Base-by-base conservation (phyloP, 2,113 vertebrate species). In the Trochalopteron elliotii region DNA sequence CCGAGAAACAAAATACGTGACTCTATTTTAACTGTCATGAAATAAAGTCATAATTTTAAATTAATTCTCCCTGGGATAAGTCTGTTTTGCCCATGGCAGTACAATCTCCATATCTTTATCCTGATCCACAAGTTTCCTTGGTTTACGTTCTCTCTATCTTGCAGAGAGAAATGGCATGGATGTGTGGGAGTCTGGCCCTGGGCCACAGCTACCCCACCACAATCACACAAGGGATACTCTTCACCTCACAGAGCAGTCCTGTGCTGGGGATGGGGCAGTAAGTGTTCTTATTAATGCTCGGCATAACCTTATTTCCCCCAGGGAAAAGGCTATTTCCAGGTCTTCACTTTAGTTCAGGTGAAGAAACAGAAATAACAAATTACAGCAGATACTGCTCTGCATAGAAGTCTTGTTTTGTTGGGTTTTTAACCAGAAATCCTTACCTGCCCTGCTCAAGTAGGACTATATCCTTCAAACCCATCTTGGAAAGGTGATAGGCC, bases 361-460 rank as follows among this genome's bases (percentile, higher is more conserved):
- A 79, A 47, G 17, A 15, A 7, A 31, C 0, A 44, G 17, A 50
- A 76, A 22, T 1, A 61, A n/a, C 21, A 37, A 2, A 2, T 33
- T 24, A 15, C 16, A 52, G 37, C 7, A 82, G 10, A 30, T 3
- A 17, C 3, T 59, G 33, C 11, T 21, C 5, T 0, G 1, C 40
- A 9, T 0, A 2, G 12, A 84, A 53, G 15, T 12, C 44, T 33
- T 1, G 0, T 12, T 55, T 30, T n/a, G 30, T 22, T 31, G 11
- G 7, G 5, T 84, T 74, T n/a, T 37, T 42, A 50, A 42, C 28
- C 19, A 70, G 35, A 76, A 87, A 22, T 63, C 47, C 98, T 98
- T 96, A 99, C 99, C 99, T 99, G 96, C 99, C 99, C 98, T 99
- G 99, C 87, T 99, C 99, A 90, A 99, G 96, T 33, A 99, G 97